phyloP scores from a whole-genome alignment of 2,113 vertebrate genomes.

The Sapayoa aenigma region DNA sequence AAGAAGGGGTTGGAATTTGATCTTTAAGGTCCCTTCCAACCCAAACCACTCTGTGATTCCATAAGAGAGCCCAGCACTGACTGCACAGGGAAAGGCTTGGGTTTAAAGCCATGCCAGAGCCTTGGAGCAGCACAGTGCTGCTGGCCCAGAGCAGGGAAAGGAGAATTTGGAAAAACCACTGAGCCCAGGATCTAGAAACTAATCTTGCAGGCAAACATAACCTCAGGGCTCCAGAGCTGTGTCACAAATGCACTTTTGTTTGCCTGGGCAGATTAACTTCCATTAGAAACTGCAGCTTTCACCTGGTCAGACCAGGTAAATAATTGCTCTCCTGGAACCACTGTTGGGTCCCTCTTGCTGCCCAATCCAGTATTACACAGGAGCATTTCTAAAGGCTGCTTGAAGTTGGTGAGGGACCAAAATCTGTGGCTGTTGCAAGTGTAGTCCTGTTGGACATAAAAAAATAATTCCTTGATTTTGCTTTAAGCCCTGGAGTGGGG shows the following conservation, averaged over 20 bases:
- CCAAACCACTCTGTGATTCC: background rate
- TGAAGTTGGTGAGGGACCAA: background rate
- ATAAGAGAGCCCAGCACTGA: background rate
- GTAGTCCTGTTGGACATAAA: background rate
- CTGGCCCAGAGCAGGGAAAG: background rate
- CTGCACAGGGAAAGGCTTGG: background rate
- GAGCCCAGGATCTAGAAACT: background rate
- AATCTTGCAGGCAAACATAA: background rate
- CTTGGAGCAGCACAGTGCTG: background rate
- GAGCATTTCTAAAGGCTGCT: background rate
- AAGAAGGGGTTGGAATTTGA: background rate
- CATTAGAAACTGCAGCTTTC: background rate
- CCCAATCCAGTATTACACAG: background rate
- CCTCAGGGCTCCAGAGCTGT: background rate
- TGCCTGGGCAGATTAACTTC: background rate
- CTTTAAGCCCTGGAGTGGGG: background rate
- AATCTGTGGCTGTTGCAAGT: background rate
- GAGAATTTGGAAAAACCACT: background rate
- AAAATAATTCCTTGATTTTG: background rate
- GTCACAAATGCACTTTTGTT: slow-evolving; percentile 14
- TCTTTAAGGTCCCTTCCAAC: background rate
- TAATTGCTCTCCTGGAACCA: background rate
- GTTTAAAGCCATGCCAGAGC: background rate
- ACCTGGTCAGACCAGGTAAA: background rate
- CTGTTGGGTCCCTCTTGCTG: background rate